These are phyloP conservation scores for Agrotis exclamationis DNA, from an alignment of 2,888 invertebrate species.

Conservation along the genomic window DNA sequence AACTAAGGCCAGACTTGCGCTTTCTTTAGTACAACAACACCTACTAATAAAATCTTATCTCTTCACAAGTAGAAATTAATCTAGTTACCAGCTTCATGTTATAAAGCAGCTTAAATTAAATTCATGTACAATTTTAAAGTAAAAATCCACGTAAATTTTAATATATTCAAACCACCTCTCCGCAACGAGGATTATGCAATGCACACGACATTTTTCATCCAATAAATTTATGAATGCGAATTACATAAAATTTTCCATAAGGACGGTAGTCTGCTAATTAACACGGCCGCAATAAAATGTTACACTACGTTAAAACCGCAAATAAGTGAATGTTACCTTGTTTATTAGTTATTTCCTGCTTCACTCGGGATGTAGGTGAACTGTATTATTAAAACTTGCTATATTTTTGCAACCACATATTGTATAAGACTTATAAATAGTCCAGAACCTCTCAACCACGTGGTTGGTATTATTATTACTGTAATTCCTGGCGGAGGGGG, in stretches of 20 bases:
- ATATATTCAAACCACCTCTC: constrained; percentile 13
- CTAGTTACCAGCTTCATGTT: neutral
- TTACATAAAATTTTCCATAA: constrained; percentile 53
- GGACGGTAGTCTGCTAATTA: constrained; percentile 55
- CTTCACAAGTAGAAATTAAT: neutral
- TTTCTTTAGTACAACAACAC: neutral
- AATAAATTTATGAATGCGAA: constrained; percentile 33
- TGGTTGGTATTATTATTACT: constrained; percentile 3
- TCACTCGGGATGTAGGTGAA: constrained; percentile 53
- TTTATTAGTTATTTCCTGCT: constrained; percentile 70
- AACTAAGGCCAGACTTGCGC: neutral
- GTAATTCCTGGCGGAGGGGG: neutral
- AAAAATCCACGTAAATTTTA: constrained; percentile 13
- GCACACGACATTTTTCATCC: constrained; percentile 28
- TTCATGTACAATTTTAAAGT: constrained; percentile 5
- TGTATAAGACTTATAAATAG: constrained; percentile 6
- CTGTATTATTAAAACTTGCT: constrained; percentile 41
- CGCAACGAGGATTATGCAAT: constrained; percentile 12
- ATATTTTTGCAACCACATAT: constrained; percentile 30
- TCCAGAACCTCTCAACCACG: neutral
- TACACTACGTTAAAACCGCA: constrained; percentile 66
- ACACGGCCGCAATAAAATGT: constrained; percentile 59
- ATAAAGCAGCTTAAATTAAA: constrained; percentile 16
- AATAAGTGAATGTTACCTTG: constrained; percentile 64
- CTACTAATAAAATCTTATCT: neutral